These are phyloP conservation scores for Molossus alvarezi DNA, from an alignment of 2,797 vertebrate species.

Conservation along the genomic window DNA sequence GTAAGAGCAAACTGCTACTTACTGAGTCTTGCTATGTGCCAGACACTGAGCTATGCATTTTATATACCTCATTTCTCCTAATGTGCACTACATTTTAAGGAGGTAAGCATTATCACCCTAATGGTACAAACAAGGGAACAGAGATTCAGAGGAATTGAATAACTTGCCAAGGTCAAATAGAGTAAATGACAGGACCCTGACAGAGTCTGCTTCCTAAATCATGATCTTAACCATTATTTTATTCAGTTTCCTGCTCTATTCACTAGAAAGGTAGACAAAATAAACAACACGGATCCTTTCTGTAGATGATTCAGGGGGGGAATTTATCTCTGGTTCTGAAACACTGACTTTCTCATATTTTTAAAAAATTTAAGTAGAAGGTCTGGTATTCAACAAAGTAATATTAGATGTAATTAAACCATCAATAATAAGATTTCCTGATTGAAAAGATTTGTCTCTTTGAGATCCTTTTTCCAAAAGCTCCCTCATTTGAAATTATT, in stretches of 20 bases:
- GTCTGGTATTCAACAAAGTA: not conserved
- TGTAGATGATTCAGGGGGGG: not conserved
- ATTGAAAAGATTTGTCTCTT: not conserved
- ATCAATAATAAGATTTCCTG: not conserved
- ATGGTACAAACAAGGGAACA: not conserved
- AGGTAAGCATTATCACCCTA: not conserved
- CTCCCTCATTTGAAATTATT: constrained; percentile 43
- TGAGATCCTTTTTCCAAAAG: not conserved
- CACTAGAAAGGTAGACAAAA: not conserved
- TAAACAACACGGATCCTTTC: constrained; percentile 1
- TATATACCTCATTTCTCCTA: not conserved
- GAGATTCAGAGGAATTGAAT: not conserved
- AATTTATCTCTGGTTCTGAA: not conserved
- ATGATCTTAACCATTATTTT: not conserved
- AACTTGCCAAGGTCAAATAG: not conserved
- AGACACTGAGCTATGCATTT: not conserved
- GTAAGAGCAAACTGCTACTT: not conserved
- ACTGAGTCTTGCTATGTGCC: not conserved
- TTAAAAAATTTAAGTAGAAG: constrained; percentile 13
- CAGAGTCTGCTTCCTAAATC: constrained; percentile 13
- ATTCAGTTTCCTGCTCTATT: not conserved
- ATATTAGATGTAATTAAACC: constrained; percentile 41
- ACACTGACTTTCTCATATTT: not conserved
- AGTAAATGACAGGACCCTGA: not conserved
- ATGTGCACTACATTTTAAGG: not conserved